phyloP scores from a whole-genome alignment of 2,888 invertebrate genomes.

The Agrotis puta region DNA sequence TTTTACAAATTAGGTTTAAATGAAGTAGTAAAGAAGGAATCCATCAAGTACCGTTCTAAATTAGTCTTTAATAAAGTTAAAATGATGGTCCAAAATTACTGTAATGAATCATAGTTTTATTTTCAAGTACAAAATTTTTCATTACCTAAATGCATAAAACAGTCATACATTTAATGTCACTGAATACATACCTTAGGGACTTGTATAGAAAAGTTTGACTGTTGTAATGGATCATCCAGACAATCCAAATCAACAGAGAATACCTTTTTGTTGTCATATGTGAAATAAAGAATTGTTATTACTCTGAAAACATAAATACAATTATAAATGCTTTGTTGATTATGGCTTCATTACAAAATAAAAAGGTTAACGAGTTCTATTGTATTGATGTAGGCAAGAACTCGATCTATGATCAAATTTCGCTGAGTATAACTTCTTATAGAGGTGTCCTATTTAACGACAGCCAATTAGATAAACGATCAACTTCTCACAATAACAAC shows the following conservation, averaged over 20 bases:
- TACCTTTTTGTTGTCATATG: slow-evolving; percentile 83
- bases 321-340: not conserved
- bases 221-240: slow-evolving; percentile 87
- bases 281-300: slow-evolving; percentile 83
- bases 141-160: not conserved
- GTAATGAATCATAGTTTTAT: not conserved
- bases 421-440: slow-evolving; percentile 3
- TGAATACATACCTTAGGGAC: slow-evolving; percentile 78
- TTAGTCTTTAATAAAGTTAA: not conserved
- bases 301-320: slow-evolving; percentile 74
- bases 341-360: not conserved
- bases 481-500: not conserved
- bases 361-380: not conserved
- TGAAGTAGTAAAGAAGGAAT: not conserved
- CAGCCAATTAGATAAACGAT: not conserved
- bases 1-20: not conserved
- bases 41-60: not conserved
- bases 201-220: slow-evolving; percentile 84
- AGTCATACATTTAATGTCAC: not conserved
- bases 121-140: not conserved
- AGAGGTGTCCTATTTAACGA: slow-evolving; percentile 29
- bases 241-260: slow-evolving; percentile 83
- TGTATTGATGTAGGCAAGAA: not conserved
- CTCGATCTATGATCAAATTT: slow-evolving; percentile 3
- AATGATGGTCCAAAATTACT: not conserved